Conservation (phyloP, 2,888 invertebrate species). For the Trichogramma evanescens region DNA sequence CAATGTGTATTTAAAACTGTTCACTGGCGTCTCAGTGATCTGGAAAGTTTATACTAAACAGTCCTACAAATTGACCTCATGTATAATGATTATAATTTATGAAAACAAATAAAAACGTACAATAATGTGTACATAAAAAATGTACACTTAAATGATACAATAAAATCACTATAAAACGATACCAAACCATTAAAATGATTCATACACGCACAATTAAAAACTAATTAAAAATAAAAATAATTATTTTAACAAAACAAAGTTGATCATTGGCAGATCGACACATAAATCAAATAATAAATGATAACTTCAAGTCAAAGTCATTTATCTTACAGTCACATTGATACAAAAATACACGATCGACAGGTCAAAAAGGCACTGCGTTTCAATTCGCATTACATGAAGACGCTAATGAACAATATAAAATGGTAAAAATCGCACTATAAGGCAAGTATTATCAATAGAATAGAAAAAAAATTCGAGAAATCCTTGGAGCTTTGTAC, state of each 20-base stretch:
- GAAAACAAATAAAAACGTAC: slow-evolving; percentile 16
- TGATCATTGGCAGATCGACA: slow-evolving; percentile 3
- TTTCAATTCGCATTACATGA: slow-evolving; percentile 17
- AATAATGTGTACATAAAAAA: slow-evolving; percentile 20
- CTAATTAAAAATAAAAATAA: no score
- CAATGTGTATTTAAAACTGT: slow-evolving; percentile 32
- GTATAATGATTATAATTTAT: slow-evolving; percentile 4
- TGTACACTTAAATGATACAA: slow-evolving; percentile 19
- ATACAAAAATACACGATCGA: slow-evolving; percentile 14
- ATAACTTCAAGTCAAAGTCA: slow-evolving; percentile 23
- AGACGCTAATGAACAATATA: slow-evolving; percentile 22
- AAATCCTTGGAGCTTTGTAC: slow-evolving; percentile 13
- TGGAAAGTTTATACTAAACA: slow-evolving; percentile 31
- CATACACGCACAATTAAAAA: no score
- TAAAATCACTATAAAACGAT: slow-evolving; percentile 14
- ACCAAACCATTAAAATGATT: not conserved
- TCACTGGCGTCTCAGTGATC: slow-evolving; percentile 30
- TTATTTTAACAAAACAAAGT: not conserved
- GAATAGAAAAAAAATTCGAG: slow-evolving; percentile 17
- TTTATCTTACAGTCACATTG: slow-evolving; percentile 17
- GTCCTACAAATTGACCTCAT: slow-evolving; percentile 22
- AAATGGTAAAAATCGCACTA: slow-evolving; percentile 21
- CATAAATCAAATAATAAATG: slow-evolving; percentile 19
- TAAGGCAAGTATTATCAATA: slow-evolving; percentile 22
- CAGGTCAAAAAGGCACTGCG: slow-evolving; percentile 24